phyloP scores from a whole-genome alignment of 2,888 invertebrate genomes.

The Scaptomyza cyrtandrae region DNA sequence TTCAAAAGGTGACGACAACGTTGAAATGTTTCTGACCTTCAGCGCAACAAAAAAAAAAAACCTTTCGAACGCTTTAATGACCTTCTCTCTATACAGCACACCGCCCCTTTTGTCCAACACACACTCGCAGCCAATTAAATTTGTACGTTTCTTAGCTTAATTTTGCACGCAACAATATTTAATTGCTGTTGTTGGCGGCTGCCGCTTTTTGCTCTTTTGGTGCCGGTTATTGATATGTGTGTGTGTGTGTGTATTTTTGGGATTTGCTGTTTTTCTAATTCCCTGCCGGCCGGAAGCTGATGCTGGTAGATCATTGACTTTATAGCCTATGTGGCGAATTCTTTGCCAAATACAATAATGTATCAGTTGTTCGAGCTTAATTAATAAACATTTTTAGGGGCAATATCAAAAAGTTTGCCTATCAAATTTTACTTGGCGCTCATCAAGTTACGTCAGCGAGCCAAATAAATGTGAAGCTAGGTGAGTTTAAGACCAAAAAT shows the following conservation, averaged over 20 bases:
- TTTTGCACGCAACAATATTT: conserved; percentile 53
- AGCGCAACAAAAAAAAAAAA: conserved; percentile 6
- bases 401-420: conserved; percentile 1
- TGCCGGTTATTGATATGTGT: conserved; percentile 47
- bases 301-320: conserved; percentile 55
- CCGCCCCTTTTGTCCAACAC: neutral
- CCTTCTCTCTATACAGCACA: conserved; percentile 48
- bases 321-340: conserved; percentile 51
- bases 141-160: conserved; percentile 35
- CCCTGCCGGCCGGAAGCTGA: conserved; percentile 37
- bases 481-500: neutral
- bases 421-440: conserved; percentile 13
- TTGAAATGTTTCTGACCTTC: conserved; percentile 72
- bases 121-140: conserved; percentile 42
- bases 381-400: conserved; percentile 48
- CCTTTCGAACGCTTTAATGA: conserved; percentile 50
- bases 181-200: conserved; percentile 30
- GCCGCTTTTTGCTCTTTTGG: neutral
- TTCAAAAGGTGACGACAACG: conserved; percentile 76
- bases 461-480: neutral
- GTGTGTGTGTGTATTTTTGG: conserved; percentile 5
- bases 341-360: conserved; percentile 23
- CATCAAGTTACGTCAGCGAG: conserved; percentile 40
- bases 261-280: conserved; percentile 16
- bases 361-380: conserved; percentile 40